Evolutionary conservation across 2,888 invertebrate genomes (phyloP).

Genomic region (Athetis lepigone): DNA sequence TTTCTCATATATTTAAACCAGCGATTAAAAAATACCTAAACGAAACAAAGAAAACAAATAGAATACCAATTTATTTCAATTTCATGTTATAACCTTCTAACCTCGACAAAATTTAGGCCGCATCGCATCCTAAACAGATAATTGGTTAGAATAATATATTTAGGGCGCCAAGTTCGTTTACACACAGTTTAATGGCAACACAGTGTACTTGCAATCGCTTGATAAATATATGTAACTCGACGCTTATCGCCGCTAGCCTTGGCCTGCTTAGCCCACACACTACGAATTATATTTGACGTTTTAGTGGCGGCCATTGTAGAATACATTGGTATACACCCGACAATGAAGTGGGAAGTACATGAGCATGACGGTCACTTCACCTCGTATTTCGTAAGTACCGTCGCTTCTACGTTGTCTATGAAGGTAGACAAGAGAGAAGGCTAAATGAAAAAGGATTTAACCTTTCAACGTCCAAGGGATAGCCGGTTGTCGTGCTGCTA

Average conservation of each 20-base stretch:
- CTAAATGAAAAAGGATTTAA: too few species aligned
- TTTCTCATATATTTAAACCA: too few species aligned
- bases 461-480: too few species aligned
- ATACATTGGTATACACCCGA: conserved; percentile 17
- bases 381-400: neutral
- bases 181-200: conserved; percentile 39
- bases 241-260: conserved; percentile 61
- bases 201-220: conserved; percentile 51
- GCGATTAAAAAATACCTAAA: too few species aligned
- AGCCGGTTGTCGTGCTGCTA: too few species aligned
- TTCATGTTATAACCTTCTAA: conserved; percentile 1
- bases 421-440: neutral
- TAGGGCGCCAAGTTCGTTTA: conserved; percentile 29
- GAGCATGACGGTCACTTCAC: neutral
- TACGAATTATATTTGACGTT: conserved; percentile 53
- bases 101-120: conserved; percentile 1
- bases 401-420: neutral
- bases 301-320: conserved; percentile 29
- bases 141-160: conserved; percentile 24
- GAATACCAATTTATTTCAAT: neutral
- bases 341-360: conserved; percentile 9
- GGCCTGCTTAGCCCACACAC: conserved; percentile 58
- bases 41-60: neutral
- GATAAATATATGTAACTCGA: conserved; percentile 59
- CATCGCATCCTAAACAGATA: conserved; percentile 23